phyloP scores from a whole-genome alignment of 2,113 vertebrate genomes.

The Salvator merianae region DNA sequence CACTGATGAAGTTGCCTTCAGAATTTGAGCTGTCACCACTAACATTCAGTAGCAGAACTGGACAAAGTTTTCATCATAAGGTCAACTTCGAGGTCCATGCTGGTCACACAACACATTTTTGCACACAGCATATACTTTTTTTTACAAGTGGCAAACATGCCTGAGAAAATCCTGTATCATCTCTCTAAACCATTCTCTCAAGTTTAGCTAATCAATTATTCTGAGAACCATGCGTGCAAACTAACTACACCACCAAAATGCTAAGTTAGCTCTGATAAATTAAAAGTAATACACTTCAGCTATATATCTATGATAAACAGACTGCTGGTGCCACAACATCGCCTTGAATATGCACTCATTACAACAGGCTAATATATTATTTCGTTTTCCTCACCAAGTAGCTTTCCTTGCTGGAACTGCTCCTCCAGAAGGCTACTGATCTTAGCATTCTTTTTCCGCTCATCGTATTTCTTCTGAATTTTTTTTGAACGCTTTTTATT shows the following conservation, averaged over 20 bases:
- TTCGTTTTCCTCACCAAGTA: conserved; percentile 86
- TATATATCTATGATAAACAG: background rate
- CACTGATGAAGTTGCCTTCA: conserved; percentile 72
- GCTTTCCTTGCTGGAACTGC: conserved; percentile 96
- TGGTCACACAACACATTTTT: background rate
- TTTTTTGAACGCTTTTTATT: conserved; percentile 99
- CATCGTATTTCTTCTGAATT: conserved; percentile 95
- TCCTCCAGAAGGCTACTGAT: conserved; percentile 93
- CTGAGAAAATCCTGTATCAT: background rate
- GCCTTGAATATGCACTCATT: background rate
- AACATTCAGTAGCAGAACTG: conserved; percentile 87
- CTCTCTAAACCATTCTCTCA: background rate
- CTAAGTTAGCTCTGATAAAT: background rate
- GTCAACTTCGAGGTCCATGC: conserved; percentile 55
- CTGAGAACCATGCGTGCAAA: background rate
- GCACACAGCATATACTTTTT: background rate
- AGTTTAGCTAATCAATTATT: background rate
- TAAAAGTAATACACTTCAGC: background rate
- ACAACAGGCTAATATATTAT: background rate
- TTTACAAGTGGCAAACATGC: background rate
- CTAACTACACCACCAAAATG: background rate
- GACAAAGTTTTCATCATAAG: conserved; percentile 82
- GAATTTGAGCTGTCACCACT: conserved; percentile 74
- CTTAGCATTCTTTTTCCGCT: conserved; percentile 92
- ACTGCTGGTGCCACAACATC: background rate